Evolutionary conservation across 2,113 vertebrate genomes (phyloP).

Genomic region (Sorex araneus): DNA sequence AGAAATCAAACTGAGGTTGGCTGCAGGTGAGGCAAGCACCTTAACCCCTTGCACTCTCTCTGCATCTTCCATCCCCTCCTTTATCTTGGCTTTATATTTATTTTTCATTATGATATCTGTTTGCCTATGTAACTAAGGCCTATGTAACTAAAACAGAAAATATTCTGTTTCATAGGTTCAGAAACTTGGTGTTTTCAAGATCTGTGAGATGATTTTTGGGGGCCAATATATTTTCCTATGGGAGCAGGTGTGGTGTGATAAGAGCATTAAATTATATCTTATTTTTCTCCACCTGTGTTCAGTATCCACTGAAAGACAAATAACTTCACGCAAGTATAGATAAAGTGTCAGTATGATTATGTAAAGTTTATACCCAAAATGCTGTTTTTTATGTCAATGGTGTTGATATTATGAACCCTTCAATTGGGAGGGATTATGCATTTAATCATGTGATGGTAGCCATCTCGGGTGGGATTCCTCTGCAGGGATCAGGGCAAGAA

Average conservation of each 20-base stretch:
- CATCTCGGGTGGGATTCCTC: background rate
- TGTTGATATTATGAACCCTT: background rate
- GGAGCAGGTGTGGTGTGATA: background rate
- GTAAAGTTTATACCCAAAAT: background rate
- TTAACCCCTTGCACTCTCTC: too few relatives aligned
- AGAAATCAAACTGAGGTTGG: too few relatives aligned
- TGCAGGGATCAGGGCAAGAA: fast-evolving
- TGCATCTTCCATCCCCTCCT: too few relatives aligned
- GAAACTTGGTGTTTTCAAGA: background rate
- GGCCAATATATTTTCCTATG: background rate
- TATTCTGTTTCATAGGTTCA: background rate
- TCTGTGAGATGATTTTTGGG: background rate
- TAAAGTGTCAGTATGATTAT: background rate
- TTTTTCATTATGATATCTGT: background rate
- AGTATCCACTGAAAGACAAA: background rate
- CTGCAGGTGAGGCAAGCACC: too few relatives aligned
- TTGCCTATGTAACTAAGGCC: background rate
- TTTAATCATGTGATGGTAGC: too few relatives aligned
- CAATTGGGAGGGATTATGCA: too few relatives aligned
- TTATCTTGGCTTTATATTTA: background rate
- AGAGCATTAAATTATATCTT: background rate
- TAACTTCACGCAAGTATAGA: background rate
- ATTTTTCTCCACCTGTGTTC: background rate
- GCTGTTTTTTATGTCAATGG: background rate
- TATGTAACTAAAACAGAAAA: background rate